Base-by-base conservation (phyloP, 2,888 invertebrate genomes). In the Limenitis camilla region DNA sequence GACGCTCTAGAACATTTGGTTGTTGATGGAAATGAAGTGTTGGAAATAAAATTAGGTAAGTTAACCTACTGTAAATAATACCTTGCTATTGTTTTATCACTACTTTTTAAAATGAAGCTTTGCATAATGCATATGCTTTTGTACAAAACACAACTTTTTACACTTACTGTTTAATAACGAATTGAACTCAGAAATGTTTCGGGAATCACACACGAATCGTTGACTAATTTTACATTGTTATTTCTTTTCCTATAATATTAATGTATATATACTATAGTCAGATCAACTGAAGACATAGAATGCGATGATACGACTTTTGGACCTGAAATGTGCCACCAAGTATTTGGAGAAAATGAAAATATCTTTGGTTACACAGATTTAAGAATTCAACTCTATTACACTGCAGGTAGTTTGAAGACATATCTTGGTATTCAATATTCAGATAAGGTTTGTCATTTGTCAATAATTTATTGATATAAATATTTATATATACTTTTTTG, bases 301-400 rank as follows among this genome's bases (percentile, higher is more conserved):
- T 89, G 93, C 76, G 90, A 92, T 32, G 81, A 86, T 1, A 76
- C 82, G 6, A 82, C 86, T 33, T 96, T 96, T 71, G 87, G 90
- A 35, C 96, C 97, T 0, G 92, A 92, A 51, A 96, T 97, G 94
- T 94, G 96, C 47, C 96, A 98, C 87, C 97, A 98, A 81, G 92
- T 97, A 52, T 97, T 96, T 78, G 96, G 96, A 5, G 94, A 95
- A 62, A 92, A 91, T 67, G 99, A 99, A 83, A 94, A 92, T 57
- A 96, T 99, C 74, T 97, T 97, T 87, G 99, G 98, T 4, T 99
- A 97, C 74, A 92, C 93, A 69, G 93, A 95, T 68, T 82, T 98
- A 33, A 89, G 89, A 54, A 91, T 98, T 4, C 89, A 92, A 58
- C 79, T 98, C 4, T 93, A 92, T 71, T 97, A 95, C 73, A 92